phyloP scores from a whole-genome alignment of 64 coral and sea anemone species.

The Montipora capricornis region DNA sequence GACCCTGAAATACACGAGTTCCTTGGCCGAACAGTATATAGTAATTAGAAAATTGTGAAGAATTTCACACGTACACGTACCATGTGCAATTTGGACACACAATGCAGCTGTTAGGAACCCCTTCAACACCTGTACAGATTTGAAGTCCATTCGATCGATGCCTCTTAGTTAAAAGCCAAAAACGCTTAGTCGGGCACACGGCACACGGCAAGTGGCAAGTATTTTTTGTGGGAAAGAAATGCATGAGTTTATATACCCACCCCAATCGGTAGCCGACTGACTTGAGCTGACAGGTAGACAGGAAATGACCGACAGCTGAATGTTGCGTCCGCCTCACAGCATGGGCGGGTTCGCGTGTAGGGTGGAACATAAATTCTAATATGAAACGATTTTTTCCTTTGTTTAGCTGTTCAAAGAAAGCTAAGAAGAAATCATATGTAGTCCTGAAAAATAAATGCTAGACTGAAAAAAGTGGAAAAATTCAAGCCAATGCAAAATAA shows the following conservation, averaged over 20 bases:
- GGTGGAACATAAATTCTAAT: neutral
- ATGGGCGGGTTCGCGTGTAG: neutral
- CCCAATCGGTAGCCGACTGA: neutral
- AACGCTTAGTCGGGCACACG: neutral
- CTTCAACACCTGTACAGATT: neutral
- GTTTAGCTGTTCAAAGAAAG: too few relatives aligned
- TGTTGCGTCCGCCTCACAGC: neutral
- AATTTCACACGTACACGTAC: neutral
- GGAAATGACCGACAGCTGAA: constrained; percentile 19
- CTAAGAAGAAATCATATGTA: too few relatives aligned
- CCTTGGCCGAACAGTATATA: too few relatives aligned
- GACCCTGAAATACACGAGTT: too few relatives aligned
- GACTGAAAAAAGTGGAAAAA: too few relatives aligned
- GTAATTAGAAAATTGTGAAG: neutral
- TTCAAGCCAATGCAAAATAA: too few relatives aligned
- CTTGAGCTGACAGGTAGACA: constrained; percentile 50
- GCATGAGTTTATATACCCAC: constrained; percentile 8
- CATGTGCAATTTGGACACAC: neutral
- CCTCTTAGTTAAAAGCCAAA: neutral
- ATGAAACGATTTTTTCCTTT: too few relatives aligned
- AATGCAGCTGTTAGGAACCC: neutral
- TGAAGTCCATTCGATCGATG: neutral
- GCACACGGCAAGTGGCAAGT: neutral
- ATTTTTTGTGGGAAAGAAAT: neutral
- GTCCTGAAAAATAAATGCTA: too few relatives aligned